phyloP scores from a whole-genome alignment of 1,140 invertebrate genomes.

The Octopus sinensis region DNA sequence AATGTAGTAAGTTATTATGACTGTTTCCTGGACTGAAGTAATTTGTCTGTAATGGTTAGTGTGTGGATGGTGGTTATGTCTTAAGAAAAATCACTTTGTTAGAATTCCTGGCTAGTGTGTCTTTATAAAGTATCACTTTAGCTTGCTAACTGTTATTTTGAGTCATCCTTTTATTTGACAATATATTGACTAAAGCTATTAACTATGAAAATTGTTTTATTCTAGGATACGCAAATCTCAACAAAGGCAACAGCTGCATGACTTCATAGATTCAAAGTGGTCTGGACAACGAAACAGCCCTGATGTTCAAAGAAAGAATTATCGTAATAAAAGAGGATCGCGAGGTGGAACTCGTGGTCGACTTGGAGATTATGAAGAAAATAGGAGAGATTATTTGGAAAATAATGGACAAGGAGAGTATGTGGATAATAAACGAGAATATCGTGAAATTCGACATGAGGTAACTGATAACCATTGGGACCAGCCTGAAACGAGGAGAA shows the following conservation, averaged over 20 bases:
- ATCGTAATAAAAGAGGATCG: neutral
- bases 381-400: neutral
- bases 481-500: neutral
- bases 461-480: neutral
- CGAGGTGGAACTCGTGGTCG: neutral
- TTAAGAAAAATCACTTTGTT: no score
- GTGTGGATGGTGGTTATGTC: no score
- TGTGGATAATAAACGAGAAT: neutral
- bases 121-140: no score
- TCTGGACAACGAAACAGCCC: neutral
- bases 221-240: conserved; percentile 6
- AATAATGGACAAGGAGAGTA: neutral
- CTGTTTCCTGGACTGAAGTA: no score
- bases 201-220: neutral
- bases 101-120: no score
- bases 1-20: no score
- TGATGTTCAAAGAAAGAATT: conserved; percentile 5
- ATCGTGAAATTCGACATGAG: neutral
- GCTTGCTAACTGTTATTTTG: no score
- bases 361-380: neutral
- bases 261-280: conserved; percentile 15
- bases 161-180: no score
- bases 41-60: no score
- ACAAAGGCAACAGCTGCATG: conserved; percentile 1
- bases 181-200: no score